These are phyloP conservation scores for Cairina moschata DNA, from an alignment of 2,113 vertebrate genomes.

Conservation along the genomic window DNA sequence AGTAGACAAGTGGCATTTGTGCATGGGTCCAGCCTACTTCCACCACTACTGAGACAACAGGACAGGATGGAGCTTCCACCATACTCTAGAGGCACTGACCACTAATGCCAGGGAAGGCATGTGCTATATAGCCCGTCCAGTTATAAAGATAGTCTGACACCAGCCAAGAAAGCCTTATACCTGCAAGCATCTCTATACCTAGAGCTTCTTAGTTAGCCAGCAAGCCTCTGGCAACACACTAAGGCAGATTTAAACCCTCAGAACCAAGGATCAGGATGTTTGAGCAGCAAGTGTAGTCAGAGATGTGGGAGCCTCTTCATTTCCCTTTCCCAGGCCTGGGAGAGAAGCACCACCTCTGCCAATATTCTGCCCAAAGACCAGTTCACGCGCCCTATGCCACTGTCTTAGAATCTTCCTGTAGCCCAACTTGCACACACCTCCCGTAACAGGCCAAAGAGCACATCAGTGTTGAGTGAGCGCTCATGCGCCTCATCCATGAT, in stretches of 20 bases:
- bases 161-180: neutral
- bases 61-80: neutral
- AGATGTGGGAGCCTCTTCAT: neutral
- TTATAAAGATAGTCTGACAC: fast-evolving
- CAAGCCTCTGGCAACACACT: neutral
- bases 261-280: neutral
- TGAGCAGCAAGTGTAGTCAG: neutral
- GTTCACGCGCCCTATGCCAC: fast-evolving
- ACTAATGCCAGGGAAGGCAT: neutral
- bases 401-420: no score
- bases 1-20: neutral
- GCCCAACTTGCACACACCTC: constrained; percentile 79
- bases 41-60: neutral
- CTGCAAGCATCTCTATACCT: neutral
- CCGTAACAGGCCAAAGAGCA: constrained; percentile 96
- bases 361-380: neutral
- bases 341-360: neutral
- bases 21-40: neutral
- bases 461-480: constrained; percentile 94
- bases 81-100: neutral
- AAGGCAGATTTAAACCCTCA: neutral
- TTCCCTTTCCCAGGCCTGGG: neutral
- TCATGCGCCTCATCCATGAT: constrained; percentile 99
- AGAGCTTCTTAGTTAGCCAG: neutral
- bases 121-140: neutral